These are phyloP conservation scores for Chaenocephalus aceratus DNA, from an alignment of 2,113 vertebrate genomes.

Conservation along the genomic window DNA sequence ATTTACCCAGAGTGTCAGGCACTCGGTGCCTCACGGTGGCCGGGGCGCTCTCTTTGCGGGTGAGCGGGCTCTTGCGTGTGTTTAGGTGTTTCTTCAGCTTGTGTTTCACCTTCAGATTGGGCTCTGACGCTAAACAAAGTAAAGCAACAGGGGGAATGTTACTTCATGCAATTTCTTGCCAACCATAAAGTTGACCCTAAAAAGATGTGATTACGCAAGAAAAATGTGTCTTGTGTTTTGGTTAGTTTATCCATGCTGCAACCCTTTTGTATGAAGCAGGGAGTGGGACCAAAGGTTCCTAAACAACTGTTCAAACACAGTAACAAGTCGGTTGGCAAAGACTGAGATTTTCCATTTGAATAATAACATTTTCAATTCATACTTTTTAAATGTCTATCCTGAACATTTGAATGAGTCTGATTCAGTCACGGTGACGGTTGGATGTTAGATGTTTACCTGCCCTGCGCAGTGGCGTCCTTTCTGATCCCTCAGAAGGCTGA, in stretches of 20 bases:
- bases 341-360: not conserved
- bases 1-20: conserved; percentile 88
- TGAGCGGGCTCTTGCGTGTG: conserved; percentile 92
- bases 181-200: not conserved
- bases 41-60: conserved; percentile 93
- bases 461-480: conserved; percentile 89
- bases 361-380: not conserved
- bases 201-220: not conserved
- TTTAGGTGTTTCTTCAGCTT: conserved; percentile 94
- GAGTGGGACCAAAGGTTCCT: not conserved
- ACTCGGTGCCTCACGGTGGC: conserved; percentile 89
- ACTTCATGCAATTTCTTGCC: not conserved
- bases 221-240: not conserved
- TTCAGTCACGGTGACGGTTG: not conserved
- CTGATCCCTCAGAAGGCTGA: conserved; percentile 82
- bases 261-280: not conserved
- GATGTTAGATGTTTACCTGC: conserved; percentile 82
- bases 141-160: not conserved
- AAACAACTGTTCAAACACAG: not conserved
- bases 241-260: conserved; percentile 1
- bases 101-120: conserved; percentile 93
- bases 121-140: conserved; percentile 87
- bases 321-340: not conserved
- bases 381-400: not conserved
- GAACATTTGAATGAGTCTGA: not conserved